Evolutionary conservation across 2,888 invertebrate genomes (phyloP), one percentile per base, ranked within the genome.

Genomic region (Ceriagrion tenellum): DNA sequence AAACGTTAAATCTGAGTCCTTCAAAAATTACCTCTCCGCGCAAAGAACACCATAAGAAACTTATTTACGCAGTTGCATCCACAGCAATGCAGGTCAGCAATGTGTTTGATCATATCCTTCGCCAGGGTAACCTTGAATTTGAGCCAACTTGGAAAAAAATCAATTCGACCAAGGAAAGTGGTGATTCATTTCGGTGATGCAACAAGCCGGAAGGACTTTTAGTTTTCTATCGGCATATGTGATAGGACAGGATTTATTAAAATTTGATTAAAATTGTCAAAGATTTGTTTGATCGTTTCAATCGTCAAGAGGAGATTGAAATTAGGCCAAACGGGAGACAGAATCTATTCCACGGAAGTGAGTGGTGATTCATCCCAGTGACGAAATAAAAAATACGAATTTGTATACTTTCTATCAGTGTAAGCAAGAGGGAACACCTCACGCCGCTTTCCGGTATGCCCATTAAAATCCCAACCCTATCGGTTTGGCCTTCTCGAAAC

Each of bases 391-490:
- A 47, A 91, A 47, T n/a, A 59, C 69, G n/a, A 10, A n/a, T 16
- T n/a, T 63, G 47, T 40, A n/a, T 23, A 20, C 26, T 35, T 26
- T 63, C 59, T 30, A n/a, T 55, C 56, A 23, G 35, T 20, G 30
- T 16, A 47, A 35, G 40, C 35, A 35, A 8, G 40, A 69, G 26
- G 47, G 47, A 40, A 93, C 69, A 40, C 47, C 40, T 93, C 26
- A 3, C 18, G 59, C n/a, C 23, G 40, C 40, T 16, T 47, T 69
- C 18, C 35, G 69, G 93, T 40, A 93, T 63, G 93, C 63, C 93
- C 93, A 47, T 93, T 93, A 93, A 93, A 93, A 93, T 30, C 40
- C 93, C 91, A 63, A 91, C 91, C 63, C 91, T 69, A 91, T 69
- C 23, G 40, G 91, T 63, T 40, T 26, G 40, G 59, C 91, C 59